Base-by-base conservation (phyloP, 2,888 invertebrate species). In the Cephus pulcher region DNA sequence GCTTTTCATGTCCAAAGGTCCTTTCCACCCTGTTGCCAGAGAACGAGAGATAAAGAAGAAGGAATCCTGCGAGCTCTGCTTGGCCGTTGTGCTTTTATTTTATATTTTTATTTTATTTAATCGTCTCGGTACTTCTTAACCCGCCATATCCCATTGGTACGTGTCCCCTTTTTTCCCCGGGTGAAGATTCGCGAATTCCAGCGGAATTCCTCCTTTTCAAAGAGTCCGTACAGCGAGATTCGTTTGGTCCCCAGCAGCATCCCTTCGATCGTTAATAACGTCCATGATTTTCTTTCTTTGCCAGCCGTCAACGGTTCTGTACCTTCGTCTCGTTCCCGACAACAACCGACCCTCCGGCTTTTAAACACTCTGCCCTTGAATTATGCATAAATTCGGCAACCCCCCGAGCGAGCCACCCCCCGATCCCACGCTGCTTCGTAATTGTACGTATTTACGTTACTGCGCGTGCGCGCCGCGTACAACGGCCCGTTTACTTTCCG, bases 401-500 rank as follows among this genome's bases (percentile, higher is more conserved):
- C 30, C 30, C 30, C 30, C 56, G 6, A 23, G 56, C 9, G 23
- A 56, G 9, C 56, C 40, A 12, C 40, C 56, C 56, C 23, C 23
- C 0, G 40, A 35, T 35, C 40, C 15, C 15, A 23, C 15, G 40
- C 6, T 40, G 40, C 6, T 1, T 15, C 40, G 56, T 56, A 56
- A 56, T 56, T 56, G 23, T 56, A 56, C 9, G 56, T 56, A 23
- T 23, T 56, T 56, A 56, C 56, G 56, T 2, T 6, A 23, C 23
- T 2, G 56, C 56, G 23, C 56, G 23, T 56, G 56, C 56, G 40
- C 40, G 6, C 9, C 23, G 2, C 56, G 4, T 0, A 56, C 23
- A 23, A 56, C 56, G 30, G 35, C 12, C 23, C 74, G 74, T 74
- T 74, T 74, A 74, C 74, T 35, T 74, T 74, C 30, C 35, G 74